Evolutionary conservation across 2,797 vertebrate species (phyloP), one percentile per base, ranked within the genome.

Genomic region (Sebastes wilsoni): DNA sequence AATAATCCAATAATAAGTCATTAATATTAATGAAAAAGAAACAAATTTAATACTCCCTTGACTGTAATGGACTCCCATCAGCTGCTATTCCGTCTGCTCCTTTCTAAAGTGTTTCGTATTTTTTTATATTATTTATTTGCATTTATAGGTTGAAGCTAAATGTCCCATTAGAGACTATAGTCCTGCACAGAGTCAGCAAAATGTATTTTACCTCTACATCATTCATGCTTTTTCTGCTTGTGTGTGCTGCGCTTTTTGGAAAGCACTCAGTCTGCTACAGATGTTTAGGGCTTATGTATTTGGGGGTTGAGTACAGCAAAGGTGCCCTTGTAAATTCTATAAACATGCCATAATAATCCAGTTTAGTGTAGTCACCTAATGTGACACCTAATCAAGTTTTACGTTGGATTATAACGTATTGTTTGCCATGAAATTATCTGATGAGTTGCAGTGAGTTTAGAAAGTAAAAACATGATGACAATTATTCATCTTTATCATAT

Each of bases 211-310:
- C 28, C 16, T 25, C 20, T 36, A 67, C 46, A 67, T 30, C 46
- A 77, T 66, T 82, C 13, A 72, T 59, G 62, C 62, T 10, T 76
- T 76, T 75, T 79, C 62, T 60, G 77, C 6, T 28, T 68, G 25
- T 68, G 10, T 32, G 28, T 49, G 23, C 60, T 78, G 61, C 58
- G 14, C 78, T 88, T 84, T 84, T 22, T 69, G 23, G 32, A 69
- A 59, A 18, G 30, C 67, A 52, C 65, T 75, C 62, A 11, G 30
- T 58, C 42, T 62, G 49, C 62, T 11, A 42, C 6, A 27, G 36
- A 79, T 77, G 61, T 75, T 55, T 27, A 59, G 14, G 58, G 65
- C 27, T 28, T 38, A 66, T 46, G 66, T 66, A 72, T 68, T 28
- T 30, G 4, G 1, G 3, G 18, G 6, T 46, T 56, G 52, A 64